Percentiles rank a stretch among this genome's conserved stretches.
Evolutionary conservation across 2,797 vertebrate genomes (phyloP).

Genomic region (Tragopan temminckii): DNA sequence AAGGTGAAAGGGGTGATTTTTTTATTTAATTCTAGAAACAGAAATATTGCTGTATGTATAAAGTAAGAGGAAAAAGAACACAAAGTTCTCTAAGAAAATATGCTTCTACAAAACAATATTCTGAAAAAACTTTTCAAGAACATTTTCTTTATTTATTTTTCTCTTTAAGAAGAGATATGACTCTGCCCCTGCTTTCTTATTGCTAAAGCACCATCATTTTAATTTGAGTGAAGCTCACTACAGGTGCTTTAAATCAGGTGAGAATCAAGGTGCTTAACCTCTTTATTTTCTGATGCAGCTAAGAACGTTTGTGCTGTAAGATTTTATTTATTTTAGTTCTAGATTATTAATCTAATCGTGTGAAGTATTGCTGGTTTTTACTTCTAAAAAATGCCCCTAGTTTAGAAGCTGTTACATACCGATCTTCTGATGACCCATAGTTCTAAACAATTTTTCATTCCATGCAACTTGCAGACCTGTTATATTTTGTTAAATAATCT

Average conservation of each 20-base stretch:
- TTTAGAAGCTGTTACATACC: background rate
- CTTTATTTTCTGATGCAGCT: no score
- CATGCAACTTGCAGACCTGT: background rate
- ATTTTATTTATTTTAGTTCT: background rate
- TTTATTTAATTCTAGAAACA: background rate
- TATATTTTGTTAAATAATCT: background rate
- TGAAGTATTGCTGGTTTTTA: background rate
- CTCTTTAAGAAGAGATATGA: background rate
- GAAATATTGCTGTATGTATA: background rate
- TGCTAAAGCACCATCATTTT: background rate
- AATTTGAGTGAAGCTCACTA: background rate
- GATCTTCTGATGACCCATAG: background rate
- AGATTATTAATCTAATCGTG: background rate
- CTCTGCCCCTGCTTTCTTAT: background rate
- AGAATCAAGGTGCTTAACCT: no score
- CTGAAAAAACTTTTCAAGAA: background rate
- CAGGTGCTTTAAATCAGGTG: background rate
- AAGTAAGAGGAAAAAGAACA: background rate
- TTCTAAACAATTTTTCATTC: background rate
- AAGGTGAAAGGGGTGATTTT: background rate
- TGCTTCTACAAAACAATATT: background rate
- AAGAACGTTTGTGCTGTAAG: no score
- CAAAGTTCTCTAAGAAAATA: background rate
- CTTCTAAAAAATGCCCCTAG: background rate
- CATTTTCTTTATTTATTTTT: background rate